Conservation (phyloP, 2,888 invertebrate genomes). For the Bimastos eiseni region DNA sequence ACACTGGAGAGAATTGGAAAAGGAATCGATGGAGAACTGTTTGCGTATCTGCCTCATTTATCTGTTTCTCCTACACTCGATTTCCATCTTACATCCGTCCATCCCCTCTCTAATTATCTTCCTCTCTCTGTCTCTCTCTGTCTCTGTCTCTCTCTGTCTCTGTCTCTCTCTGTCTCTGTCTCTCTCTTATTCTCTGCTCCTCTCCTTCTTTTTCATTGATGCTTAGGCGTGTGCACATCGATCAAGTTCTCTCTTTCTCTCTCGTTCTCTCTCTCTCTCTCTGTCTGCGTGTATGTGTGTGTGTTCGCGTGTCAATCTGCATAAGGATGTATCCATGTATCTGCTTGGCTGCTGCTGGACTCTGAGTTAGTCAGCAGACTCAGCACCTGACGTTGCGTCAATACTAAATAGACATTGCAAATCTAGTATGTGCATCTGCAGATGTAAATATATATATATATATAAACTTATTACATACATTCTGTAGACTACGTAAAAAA, state of each 20-base stretch:
- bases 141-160: background rate
- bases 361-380: background rate
- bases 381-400: background rate
- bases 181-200: background rate
- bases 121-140: too few relatives aligned
- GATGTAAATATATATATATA: too few relatives aligned
- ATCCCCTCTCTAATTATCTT: background rate
- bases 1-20: background rate
- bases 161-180: background rate
- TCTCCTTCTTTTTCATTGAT: background rate
- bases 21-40: background rate
- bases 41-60: background rate
- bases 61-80: background rate
- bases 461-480: too few relatives aligned
- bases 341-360: background rate
- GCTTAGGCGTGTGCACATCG: background rate
- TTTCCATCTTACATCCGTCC: background rate
- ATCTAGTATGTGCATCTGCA: background rate
- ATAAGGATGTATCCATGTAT: background rate
- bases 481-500: too few relatives aligned
- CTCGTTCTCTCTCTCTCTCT: background rate
- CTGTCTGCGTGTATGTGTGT: background rate
- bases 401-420: background rate
- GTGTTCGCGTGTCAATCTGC: too few relatives aligned
- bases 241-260: too few relatives aligned